A percentile compares a stretch with the other conserved stretches of the same genome.
Conservation (phyloP, 2,888 invertebrate genomes). For the Andricus curvator region DNA sequence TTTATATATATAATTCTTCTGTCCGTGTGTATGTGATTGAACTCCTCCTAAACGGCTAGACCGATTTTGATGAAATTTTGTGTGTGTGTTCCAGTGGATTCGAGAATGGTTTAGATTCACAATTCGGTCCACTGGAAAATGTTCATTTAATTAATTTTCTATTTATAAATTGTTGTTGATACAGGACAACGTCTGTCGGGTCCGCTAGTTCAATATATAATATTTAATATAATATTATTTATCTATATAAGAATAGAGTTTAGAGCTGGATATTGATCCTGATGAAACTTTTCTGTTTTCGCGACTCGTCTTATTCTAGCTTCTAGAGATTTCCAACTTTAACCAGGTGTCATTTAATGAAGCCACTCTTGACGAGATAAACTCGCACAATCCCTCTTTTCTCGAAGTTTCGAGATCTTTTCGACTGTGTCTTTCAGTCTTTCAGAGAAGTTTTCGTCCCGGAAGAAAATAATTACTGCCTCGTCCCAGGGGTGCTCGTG, state of each 20-base stretch:
- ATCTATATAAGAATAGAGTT: conserved; percentile 4
- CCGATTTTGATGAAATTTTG: too few species aligned
- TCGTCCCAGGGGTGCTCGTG: neutral
- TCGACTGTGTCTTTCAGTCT: neutral
- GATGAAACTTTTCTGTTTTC: conserved; percentile 1
- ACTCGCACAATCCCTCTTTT: neutral
- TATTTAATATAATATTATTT: too few species aligned
- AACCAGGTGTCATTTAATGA: neutral
- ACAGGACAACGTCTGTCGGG: too few species aligned
- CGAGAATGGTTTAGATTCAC: too few species aligned
- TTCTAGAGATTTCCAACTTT: neutral
- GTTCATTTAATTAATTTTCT: too few species aligned
- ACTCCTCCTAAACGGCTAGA: too few species aligned
- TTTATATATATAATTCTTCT: too few species aligned
- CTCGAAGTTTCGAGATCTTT: neutral
- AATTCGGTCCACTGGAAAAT: too few species aligned
- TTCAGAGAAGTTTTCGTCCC: neutral
- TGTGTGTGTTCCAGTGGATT: too few species aligned
- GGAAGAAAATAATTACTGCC: conserved; percentile 1
- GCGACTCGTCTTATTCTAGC: neutral
- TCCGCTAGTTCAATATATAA: too few species aligned
- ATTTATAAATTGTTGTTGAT: too few species aligned
- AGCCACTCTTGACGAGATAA: neutral
- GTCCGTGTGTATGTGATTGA: too few species aligned
- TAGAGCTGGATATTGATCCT: neutral